Evolutionary conservation across 2,797 vertebrate genomes (phyloP).

Genomic region (Coranthus polyacanthus): DNA sequence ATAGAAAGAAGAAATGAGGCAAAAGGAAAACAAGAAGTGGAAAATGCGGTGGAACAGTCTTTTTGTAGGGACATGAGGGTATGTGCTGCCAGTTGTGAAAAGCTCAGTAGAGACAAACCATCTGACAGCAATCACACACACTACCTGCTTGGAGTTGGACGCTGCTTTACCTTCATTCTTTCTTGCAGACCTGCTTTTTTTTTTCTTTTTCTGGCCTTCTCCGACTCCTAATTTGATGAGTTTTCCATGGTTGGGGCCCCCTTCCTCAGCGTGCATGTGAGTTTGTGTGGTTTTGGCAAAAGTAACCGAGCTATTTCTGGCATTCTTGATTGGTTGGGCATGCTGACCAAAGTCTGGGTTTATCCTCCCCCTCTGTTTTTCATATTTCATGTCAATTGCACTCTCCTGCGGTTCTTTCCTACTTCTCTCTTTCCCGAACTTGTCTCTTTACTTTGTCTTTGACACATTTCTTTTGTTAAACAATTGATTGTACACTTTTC

Average conservation of each 20-base stretch:
- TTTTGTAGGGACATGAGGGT: neutral
- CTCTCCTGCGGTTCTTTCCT: neutral
- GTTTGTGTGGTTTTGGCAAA: slow-evolving; percentile 62
- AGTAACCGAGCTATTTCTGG: slow-evolving; percentile 57
- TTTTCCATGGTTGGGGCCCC: slow-evolving; percentile 69
- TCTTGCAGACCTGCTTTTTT: slow-evolving; percentile 27
- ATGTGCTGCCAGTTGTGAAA: slow-evolving; percentile 39
- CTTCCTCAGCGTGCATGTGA: slow-evolving; percentile 30
- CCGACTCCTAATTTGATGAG: slow-evolving; percentile 63
- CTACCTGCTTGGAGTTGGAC: slow-evolving; percentile 42
- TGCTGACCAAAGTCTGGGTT: slow-evolving; percentile 59
- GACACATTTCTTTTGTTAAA: neutral
- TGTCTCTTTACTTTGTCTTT: neutral
- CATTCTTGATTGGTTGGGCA: slow-evolving; percentile 43
- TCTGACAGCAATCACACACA: slow-evolving; percentile 58
- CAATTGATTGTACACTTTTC: neutral
- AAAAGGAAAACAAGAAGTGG: slow-evolving; percentile 42
- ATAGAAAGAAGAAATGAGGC: slow-evolving; percentile 35
- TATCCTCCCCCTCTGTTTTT: slow-evolving; percentile 45
- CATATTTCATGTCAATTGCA: slow-evolving; percentile 42
- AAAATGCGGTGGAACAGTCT: slow-evolving; percentile 22
- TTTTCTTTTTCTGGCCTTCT: slow-evolving; percentile 19
- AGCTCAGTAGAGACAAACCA: slow-evolving; percentile 47
- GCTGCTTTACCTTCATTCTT: slow-evolving; percentile 10
- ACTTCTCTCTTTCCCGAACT: neutral